Base-by-base conservation (phyloP, 2,888 invertebrate genomes). In the Pediacus dermestoides region DNA sequence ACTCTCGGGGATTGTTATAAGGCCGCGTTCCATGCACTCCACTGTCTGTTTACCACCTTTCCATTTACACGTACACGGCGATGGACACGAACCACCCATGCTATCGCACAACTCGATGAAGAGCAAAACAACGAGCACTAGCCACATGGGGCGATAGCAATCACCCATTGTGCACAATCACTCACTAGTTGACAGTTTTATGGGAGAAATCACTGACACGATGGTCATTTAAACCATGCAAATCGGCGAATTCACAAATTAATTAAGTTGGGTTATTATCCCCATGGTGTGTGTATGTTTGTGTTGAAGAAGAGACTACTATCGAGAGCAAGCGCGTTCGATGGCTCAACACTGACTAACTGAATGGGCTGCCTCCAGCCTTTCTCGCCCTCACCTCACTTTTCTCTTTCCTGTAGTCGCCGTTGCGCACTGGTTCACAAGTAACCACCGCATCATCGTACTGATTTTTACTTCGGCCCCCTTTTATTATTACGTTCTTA, bases 11-110 rank as follows among this genome's bases (percentile, higher is more conserved):
- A 93, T 84, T 37, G 84, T 82, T 60, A 87, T 88, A 50, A 93
- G 77, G 42, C 81, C 81, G 42, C 85, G 82, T 68, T 88, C 84
- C 63, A 83, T 81, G 70, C 93, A 93, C 72, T 91, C 90, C 44
- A 91, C 92, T 33, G 91, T 89, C 67, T 89, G 88, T 70, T 93
- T 93, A 54, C 92, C 92, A 59, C 86, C 84, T 71, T 91, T 91
- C 93, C 93, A 93, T 71, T 91, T 92, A 73, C 93, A 93, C 59
- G 80, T 78, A 71, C 93, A 93, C 55, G 82, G 81, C 26, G 77
- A 76, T 41, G 88, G 88, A 58, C 86, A 86, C 51, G 77, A 75
- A 51, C 77, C 78, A 46, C 76, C 73, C 51, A 74, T 73, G 40
- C 74, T 74, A 44, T 72, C 63, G 39, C 55, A 28, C 4, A 13